phyloP scores from a whole-genome alignment of 2,113 vertebrate genomes.

The Fulmarus glacialis region DNA sequence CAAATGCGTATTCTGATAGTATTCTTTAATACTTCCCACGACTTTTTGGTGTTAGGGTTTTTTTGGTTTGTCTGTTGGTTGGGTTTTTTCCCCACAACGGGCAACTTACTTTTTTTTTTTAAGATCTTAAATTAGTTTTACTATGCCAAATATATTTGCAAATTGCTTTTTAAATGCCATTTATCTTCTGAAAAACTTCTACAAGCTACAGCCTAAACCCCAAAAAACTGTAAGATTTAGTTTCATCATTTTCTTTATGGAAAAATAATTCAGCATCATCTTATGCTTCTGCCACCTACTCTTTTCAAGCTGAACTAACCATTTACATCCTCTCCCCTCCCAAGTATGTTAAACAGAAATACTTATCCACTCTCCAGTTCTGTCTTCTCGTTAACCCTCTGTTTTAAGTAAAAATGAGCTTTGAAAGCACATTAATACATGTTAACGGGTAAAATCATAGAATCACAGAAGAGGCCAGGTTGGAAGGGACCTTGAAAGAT shows the following conservation, averaged over 20 bases:
- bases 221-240: not conserved
- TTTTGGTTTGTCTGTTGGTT: not conserved
- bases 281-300: not conserved
- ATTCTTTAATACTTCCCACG: not conserved
- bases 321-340: not conserved
- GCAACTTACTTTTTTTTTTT: not conserved
- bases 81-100: fast-evolving
- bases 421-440: not conserved
- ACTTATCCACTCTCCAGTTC: not conserved
- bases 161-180: not conserved
- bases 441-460: fast-evolving
- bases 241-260: not conserved
- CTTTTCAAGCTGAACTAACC: not conserved
- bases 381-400: not conserved
- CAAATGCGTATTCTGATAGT: not conserved
- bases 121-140: not conserved
- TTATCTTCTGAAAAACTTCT: not conserved
- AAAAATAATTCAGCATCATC: not conserved
- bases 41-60: fast-evolving
- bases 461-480: not conserved
- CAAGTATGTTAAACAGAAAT: not conserved
- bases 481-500: not conserved
- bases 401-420: not conserved
- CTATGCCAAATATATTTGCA: not conserved
- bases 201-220: not conserved